Evolutionary conservation across 2,888 invertebrate genomes (phyloP), one percentile per base, ranked within the genome.

Genomic region (Macrosiphum euphorbiae): DNA sequence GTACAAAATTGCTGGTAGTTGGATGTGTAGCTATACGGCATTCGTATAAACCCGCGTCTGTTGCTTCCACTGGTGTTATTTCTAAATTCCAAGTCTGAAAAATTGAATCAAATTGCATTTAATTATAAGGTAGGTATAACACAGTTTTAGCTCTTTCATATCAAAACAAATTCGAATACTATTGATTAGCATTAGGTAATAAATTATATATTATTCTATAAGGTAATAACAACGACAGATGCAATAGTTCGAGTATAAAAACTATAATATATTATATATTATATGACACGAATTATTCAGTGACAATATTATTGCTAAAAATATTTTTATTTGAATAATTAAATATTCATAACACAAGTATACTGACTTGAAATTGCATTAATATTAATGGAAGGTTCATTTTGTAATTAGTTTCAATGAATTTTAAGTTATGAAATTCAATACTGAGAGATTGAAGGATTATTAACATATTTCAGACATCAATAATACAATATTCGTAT

Each of bases 1-100:
- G 95, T 94, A 96, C 95, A 95, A 96, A 96, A 94, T 96, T 95
- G 95, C 96, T 96, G 94, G 96, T 95, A 91, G 96, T 96, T 55
- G 96, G 96, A 95, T 96, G 96, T 41, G 96, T 96, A 85, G 96
- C 96, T 35, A 96, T 95, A 95, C 96, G 96, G 95, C 96, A 96
- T 95, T 96, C 96, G 95, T 96, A 96, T 94, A 96, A 95, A 10
- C 96, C 96, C 85, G 95, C 96, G 94, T 96, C 96, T 91, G 95
- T 95, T 8, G 95, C 95, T 95, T 96, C 95, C 91, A 96, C 96
- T 94, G 95, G 96, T 95, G 96, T 96, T 94, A 96, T 96, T 95
- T 96, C 96, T 94, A 96, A 95, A 94, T 96, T 95, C 96, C 96
- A 96, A 95, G 96, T 96, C 95, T 96, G 95, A 52, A 94, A 94